phyloP scores from a whole-genome alignment of 1,140 invertebrate species.

The Plectrocnemia conspersa region DNA sequence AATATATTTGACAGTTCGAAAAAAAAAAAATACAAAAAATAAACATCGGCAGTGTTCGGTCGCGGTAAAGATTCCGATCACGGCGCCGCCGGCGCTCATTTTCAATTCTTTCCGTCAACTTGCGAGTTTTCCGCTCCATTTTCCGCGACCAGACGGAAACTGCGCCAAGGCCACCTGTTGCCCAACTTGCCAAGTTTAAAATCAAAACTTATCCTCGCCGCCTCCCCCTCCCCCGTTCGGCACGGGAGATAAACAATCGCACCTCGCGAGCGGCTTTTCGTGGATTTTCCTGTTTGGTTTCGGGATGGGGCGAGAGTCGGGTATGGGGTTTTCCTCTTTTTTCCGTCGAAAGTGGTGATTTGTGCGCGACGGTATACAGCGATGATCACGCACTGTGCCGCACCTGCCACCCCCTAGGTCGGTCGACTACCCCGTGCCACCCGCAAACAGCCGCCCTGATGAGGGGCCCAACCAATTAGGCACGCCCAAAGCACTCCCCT shows the following conservation, averaged over 20 bases:
- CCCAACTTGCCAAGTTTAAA: conserved; percentile 15
- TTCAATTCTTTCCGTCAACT: conserved; percentile 16
- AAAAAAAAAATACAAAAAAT: too few relatives aligned
- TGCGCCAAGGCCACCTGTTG: conserved; percentile 21
- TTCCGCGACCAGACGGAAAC: conserved; percentile 13
- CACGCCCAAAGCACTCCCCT: conserved; percentile 5
- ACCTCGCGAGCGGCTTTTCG: not conserved
- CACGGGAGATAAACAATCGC: not conserved
- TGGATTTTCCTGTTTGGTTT: too few relatives aligned
- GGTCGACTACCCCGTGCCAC: too few relatives aligned
- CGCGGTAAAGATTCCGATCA: not conserved
- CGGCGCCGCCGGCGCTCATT: conserved; percentile 1
- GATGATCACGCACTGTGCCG: conserved; percentile 22
- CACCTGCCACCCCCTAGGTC: conserved; percentile 10
- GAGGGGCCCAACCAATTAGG: not conserved
- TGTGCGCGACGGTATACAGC: conserved; percentile 19
- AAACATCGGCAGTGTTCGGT: conserved; percentile 1
- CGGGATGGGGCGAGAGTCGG: not conserved
- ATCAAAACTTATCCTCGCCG: conserved; percentile 4
- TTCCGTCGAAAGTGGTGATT: conserved; percentile 18
- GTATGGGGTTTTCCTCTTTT: not conserved
- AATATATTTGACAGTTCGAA: too few relatives aligned
- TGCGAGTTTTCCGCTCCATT: conserved; percentile 21
- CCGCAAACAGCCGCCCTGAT: not conserved
- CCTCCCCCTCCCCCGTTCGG: too few relatives aligned